These are phyloP conservation scores for Drosophila sucinea DNA, from an alignment of 1,140 invertebrate species.

Conservation along the genomic window DNA sequence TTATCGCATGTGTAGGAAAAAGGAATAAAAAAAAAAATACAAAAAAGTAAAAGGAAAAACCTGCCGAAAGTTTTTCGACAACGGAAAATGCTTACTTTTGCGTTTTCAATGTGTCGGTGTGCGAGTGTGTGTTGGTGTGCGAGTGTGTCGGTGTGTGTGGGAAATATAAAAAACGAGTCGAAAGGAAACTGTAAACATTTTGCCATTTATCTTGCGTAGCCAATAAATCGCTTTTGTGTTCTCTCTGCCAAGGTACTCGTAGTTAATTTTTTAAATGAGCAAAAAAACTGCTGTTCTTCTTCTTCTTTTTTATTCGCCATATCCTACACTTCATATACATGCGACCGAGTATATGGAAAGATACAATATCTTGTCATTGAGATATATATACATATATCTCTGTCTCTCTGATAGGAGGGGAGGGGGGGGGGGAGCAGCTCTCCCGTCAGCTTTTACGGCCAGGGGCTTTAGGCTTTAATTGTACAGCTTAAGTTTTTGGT, in stretches of 20 bases:
- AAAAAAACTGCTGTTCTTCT: conserved; percentile 15
- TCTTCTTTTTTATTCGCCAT: conserved; percentile 31
- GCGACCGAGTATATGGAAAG: conserved; percentile 18
- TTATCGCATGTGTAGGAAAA: conserved; percentile 75
- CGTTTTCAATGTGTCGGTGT: conserved; percentile 58
- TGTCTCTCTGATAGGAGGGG: background rate
- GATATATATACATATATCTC: background rate
- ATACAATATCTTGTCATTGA: conserved; percentile 62
- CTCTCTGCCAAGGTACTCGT: conserved; percentile 52
- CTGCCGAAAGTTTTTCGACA: conserved; percentile 75
- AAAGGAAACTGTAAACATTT: conserved; percentile 77
- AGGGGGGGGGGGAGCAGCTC: background rate
- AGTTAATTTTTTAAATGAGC: conserved; percentile 80
- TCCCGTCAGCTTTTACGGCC: conserved; percentile 16
- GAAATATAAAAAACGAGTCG: conserved; percentile 28
- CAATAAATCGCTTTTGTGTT: conserved; percentile 73
- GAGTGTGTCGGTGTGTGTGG: background rate
- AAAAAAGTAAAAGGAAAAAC: conserved; percentile 41
- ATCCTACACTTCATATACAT: conserved; percentile 44
- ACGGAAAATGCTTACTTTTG: conserved; percentile 73
- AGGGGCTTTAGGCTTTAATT: conserved; percentile 68
- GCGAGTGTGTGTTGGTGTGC: background rate
- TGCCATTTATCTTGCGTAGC: conserved; percentile 77
- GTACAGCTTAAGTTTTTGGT: conserved; percentile 71
- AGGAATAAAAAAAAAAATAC: conserved; percentile 25